Evolutionary conservation across 2,888 invertebrate genomes (phyloP), one percentile per base, ranked within the genome.

Genomic region (Ariolimax columbianus): DNA sequence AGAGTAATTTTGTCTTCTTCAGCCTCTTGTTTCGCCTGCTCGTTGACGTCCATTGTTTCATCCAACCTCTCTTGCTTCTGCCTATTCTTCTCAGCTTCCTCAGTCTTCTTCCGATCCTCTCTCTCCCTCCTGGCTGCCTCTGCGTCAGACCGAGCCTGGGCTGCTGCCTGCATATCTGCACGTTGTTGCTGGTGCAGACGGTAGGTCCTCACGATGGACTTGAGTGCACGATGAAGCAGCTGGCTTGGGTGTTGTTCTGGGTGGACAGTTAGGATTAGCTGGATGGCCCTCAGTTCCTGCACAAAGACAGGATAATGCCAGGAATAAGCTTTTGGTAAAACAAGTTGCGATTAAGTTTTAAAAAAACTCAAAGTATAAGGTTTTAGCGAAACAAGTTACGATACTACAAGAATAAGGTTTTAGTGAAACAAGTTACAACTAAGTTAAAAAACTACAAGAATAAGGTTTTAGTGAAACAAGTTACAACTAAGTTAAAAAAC

Each of bases 241-340:
- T 88, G 88, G 83, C 91, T 92, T 79, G 91, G 86, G 63, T 91
- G 89, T 77, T 91, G 91, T 0, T 92, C 92, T 23, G 90, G 91
- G 83, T 92, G 92, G 11, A 93, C 93, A 17, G 93, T 92, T 86
- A 92, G 92, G 78, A 93, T 92, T 85, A 94, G 89, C 84, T 92
- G 87, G 91, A 93, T 89, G 26, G 94, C 93, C 59, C 93, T 87
- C 36, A 94, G 86, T 85, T 94, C 94, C 93, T 93, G 33, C 23
- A 70, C 1, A n/a, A 55, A 14, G 43, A 38, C 43, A 81, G 11
- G 23, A 26, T n/a, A 4, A 33, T 11, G 30, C 26, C 3, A 36
- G 14, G 7, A 59, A 79, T 9, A 55, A 38, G 30, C 2, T 78
- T 63, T 47, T 55, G 26, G 80, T 36, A 80, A 51, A 79, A 33